Conservation (phyloP, 2,797 vertebrate genomes). For the Paguma larvata region DNA sequence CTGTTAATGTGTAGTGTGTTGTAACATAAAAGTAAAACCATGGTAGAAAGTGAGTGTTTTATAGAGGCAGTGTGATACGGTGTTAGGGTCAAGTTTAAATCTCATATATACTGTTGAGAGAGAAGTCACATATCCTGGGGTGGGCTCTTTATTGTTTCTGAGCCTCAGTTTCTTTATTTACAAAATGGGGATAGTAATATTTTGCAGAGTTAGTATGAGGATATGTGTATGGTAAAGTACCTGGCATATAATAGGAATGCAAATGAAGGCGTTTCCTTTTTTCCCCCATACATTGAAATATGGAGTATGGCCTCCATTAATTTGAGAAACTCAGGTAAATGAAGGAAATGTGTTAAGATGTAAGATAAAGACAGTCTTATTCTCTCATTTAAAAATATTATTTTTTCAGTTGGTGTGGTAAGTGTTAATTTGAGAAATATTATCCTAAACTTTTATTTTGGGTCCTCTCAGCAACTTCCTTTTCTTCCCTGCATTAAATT, state of each 20-base stretch:
- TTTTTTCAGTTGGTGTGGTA: constrained; percentile 1
- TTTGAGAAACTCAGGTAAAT: constrained; percentile 16
- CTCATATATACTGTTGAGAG: background rate
- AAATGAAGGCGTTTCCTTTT: constrained; percentile 11
- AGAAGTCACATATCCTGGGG: background rate
- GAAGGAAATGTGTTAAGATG: constrained; percentile 44
- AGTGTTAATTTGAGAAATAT: constrained; percentile 15
- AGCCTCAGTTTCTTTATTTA: background rate
- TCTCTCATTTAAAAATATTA: constrained; percentile 32
- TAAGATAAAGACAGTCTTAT: background rate
- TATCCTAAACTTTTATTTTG: background rate
- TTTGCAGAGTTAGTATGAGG: background rate
- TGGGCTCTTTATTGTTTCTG: background rate
- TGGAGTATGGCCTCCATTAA: background rate
- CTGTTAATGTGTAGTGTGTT: constrained; percentile 2
- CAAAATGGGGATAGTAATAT: background rate
- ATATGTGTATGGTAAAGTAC: background rate
- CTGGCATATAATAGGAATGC: background rate
- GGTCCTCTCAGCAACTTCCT: background rate
- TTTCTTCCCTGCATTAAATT: background rate
- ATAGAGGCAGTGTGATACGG: background rate
- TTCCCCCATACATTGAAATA: constrained; percentile 18
- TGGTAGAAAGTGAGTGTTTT: constrained; percentile 7
- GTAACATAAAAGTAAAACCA: constrained; percentile 34
- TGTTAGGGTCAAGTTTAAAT: constrained; percentile 43